phyloP scores from a whole-genome alignment of 2,113 vertebrate species.

The Anoplopoma fimbria region DNA sequence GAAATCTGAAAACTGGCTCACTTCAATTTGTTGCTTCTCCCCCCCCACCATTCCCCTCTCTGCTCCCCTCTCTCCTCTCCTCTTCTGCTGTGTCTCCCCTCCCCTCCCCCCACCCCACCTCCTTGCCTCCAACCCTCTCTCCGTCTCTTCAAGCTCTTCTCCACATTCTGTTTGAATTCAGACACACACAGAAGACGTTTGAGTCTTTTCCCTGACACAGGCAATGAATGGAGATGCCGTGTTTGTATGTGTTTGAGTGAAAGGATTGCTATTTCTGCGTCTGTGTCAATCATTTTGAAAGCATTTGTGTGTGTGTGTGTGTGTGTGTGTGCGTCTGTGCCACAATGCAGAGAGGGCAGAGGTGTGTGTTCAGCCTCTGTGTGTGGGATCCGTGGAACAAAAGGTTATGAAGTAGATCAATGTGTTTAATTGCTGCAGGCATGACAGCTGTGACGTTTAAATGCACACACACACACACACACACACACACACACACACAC shows the following conservation, averaged over 20 bases:
- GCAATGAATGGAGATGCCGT: slow-evolving; percentile 48
- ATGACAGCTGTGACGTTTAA: slow-evolving; percentile 64
- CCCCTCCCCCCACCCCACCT: slow-evolving; percentile 33
- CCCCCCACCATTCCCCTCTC: slow-evolving; percentile 24
- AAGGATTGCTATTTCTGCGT: slow-evolving; percentile 41
- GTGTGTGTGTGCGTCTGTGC: slow-evolving; percentile 36
- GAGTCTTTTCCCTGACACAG: slow-evolving; percentile 50
- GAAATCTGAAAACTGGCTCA: slow-evolving; percentile 63
- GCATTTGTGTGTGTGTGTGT: slow-evolving; percentile 30
- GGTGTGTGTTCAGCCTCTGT: slow-evolving; percentile 53
- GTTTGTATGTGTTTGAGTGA: slow-evolving; percentile 7
- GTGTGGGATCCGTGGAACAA: slow-evolving; percentile 51
- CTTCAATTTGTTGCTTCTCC: slow-evolving; percentile 60
- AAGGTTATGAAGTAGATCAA: slow-evolving; percentile 63
- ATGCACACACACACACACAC: slow-evolving; percentile 31
- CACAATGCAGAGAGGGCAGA: slow-evolving; percentile 53
- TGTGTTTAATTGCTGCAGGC: slow-evolving; percentile 65
- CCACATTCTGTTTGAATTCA: slow-evolving; percentile 70
- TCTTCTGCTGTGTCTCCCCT: slow-evolving; percentile 54
- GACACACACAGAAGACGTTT: slow-evolving; percentile 41
- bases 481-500: slow-evolving; percentile 25
- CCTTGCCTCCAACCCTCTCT: slow-evolving; percentile 48
- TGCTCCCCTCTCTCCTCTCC: slow-evolving; percentile 16
- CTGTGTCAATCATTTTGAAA: slow-evolving; percentile 42
- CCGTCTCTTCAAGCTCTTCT: slow-evolving; percentile 56